A percentile compares a stretch with the other conserved stretches of the same genome.
Conservation (phyloP, 1,140 invertebrate genomes). For the Penaeus japonicus region DNA sequence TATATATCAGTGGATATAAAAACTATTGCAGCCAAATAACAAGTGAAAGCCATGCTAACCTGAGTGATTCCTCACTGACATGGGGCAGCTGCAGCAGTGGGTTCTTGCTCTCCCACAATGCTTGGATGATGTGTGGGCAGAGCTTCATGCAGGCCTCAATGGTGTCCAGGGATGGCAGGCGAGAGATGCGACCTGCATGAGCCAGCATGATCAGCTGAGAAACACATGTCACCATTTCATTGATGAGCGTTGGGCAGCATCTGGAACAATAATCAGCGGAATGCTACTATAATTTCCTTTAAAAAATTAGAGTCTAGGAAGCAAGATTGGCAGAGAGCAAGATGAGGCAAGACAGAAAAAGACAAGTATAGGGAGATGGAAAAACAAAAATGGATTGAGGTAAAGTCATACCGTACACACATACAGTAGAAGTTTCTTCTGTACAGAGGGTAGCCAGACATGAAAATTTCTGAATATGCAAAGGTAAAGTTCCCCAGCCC, state of each 20-base stretch:
- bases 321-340: background rate
- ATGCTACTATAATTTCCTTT: background rate
- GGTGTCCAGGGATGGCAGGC: constrained; percentile 89
- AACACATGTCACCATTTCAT: constrained; percentile 96
- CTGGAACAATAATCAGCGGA: constrained; percentile 75
- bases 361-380: too few relatives aligned
- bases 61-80: constrained; percentile 91
- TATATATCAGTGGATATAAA: too few relatives aligned
- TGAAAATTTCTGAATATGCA: too few relatives aligned
- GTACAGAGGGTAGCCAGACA: too few relatives aligned
- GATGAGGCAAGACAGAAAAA: background rate
- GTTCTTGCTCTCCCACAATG: constrained; percentile 91
- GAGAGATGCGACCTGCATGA: constrained; percentile 83
- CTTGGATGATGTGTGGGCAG: constrained; percentile 96
- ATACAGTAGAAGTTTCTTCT: too few relatives aligned
- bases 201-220: constrained; percentile 92
- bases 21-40: too few relatives aligned
- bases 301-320: background rate
- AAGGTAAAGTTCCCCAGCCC: too few relatives aligned
- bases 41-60: constrained; percentile 73
- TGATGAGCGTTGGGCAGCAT: constrained; percentile 94
- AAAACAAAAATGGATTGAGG: too few relatives aligned
- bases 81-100: constrained; percentile 95
- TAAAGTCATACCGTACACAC: too few relatives aligned
- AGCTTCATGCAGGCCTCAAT: constrained; percentile 98